phyloP scores from a whole-genome alignment of 2,888 invertebrate species.

The Lasioglossum villosulum region DNA sequence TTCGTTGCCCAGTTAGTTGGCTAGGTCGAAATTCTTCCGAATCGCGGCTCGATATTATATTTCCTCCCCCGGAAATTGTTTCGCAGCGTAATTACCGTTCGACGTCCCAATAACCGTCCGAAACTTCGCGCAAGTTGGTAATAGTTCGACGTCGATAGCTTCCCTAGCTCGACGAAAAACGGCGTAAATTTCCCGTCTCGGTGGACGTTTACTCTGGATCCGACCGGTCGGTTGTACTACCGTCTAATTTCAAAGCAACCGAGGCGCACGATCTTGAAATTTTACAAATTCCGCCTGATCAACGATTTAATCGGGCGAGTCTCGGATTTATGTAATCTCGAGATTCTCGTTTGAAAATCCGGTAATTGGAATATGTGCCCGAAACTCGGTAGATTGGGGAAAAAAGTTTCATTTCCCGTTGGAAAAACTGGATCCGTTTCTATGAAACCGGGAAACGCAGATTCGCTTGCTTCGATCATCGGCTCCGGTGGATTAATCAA shows the following conservation, averaged over 20 bases:
- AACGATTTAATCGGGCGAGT: neutral
- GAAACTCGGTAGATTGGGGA: neutral
- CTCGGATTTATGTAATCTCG: neutral
- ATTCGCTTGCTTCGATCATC: neutral
- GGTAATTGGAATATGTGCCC: neutral
- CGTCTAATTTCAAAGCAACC: neutral
- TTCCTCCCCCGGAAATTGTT: conserved; percentile 38
- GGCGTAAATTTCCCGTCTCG: conserved; percentile 8
- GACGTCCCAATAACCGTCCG: conserved; percentile 41
- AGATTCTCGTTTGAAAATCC: neutral
- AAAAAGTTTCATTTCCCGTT: neutral
- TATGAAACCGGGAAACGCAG: conserved; percentile 1
- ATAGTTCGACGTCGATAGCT: conserved; percentile 36
- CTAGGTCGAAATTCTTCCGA: neutral
- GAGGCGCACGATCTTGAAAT: neutral
- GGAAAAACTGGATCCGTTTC: neutral
- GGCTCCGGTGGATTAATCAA: conserved; percentile 9
- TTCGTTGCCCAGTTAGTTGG: neutral
- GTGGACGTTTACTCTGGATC: neutral
- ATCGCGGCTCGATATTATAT: conserved; percentile 9
- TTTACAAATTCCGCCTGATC: neutral
- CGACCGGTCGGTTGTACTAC: neutral
- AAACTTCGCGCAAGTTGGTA: conserved; percentile 45
- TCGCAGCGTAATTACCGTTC: conserved; percentile 44
- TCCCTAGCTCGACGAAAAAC: neutral